Conservation (phyloP, 2,888 invertebrate genomes). For the Conus canariensis region DNA sequence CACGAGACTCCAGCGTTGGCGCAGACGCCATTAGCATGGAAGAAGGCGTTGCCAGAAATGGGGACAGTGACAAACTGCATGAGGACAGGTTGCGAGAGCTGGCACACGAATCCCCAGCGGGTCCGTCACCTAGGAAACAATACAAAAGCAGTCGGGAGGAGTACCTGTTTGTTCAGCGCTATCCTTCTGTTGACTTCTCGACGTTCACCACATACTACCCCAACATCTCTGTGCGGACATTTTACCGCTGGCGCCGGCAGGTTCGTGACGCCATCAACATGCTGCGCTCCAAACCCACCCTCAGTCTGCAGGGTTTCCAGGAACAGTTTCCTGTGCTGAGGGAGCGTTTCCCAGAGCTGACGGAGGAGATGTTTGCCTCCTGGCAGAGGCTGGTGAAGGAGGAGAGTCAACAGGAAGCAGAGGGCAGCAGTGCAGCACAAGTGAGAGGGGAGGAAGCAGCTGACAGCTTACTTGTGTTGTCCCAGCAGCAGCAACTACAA, state of each 20-base stretch:
- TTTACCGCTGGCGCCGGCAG: conserved; percentile 56
- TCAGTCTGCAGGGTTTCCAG: conserved; percentile 48
- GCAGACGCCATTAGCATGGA: neutral
- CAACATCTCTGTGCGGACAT: conserved; percentile 51
- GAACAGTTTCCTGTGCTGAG: conserved; percentile 50
- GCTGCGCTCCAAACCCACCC: conserved; percentile 47
- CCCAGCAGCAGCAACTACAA: neutral
- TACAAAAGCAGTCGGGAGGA: conserved; percentile 47
- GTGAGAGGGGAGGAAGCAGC: neutral
- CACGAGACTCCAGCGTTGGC: conserved; percentile 24
- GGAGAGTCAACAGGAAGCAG: neutral
- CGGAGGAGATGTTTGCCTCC: conserved; percentile 51
- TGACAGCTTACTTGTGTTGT: neutral
- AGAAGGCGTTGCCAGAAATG: neutral
- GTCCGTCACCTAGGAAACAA: conserved; percentile 45
- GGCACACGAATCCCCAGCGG: neutral
- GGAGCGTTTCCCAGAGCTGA: conserved; percentile 52
- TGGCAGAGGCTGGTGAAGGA: conserved; percentile 45
- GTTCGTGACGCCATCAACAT: conserved; percentile 51
- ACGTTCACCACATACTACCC: conserved; percentile 49
- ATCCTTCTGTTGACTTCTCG: conserved; percentile 50
- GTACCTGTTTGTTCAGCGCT: conserved; percentile 51
- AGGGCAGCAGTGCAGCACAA: conserved; percentile 17
- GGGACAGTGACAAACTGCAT: neutral
- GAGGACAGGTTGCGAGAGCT: neutral